Base-by-base conservation (phyloP, 2,888 invertebrate species). In the Cremastinae sp. region DNA sequence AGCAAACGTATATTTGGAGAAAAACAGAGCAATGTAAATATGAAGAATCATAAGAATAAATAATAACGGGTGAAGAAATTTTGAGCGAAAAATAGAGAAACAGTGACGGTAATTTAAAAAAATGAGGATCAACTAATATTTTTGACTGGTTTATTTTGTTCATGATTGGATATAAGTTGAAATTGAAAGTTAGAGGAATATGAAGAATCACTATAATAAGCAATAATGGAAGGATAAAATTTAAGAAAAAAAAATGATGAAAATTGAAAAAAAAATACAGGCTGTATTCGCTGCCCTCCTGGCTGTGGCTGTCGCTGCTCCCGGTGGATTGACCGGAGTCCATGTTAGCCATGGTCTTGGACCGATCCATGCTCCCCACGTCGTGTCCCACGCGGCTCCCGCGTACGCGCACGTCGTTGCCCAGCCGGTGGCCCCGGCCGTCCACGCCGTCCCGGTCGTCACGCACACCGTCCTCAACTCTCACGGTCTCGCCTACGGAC, bases 291-390 rank as follows among this genome's bases (percentile, higher is more conserved):
- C 86, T 75, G 89, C 87, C 85, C 73, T 90, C 74, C 73, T 90
- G 87, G 89, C 89, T 61, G 91, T 86, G 89, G 92, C 58, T 89
- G 91, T 10, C 84, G 92, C 79, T 88, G 91, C 80, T 90, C 92
- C 84, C 90, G 92, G 84, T 91, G 92, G 87, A 89, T 91, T 51
- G 87, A 92, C 75, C 90, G 92, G 58, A 89, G 90, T 85, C 66
- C 81, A 82, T 54, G 56, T 86, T 62, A 82, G 84, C 79, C 83
- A 84, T 61, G 89, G 87, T 70, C 68, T 84, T 14, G 89, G 87
- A 72, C 84, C 83, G 61, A 87, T 89, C 82, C 80, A 81, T 73
- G 89, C 89, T 20, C 89, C 89, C 28, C 78, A 83, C 58, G 82
- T 89, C 53, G 64, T 87, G 78, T 80, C 83, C 79, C 85, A 83